Evolutionary conservation across 2,113 vertebrate genomes (phyloP).

Genomic region (Stomatorhinus ivindoensis): DNA sequence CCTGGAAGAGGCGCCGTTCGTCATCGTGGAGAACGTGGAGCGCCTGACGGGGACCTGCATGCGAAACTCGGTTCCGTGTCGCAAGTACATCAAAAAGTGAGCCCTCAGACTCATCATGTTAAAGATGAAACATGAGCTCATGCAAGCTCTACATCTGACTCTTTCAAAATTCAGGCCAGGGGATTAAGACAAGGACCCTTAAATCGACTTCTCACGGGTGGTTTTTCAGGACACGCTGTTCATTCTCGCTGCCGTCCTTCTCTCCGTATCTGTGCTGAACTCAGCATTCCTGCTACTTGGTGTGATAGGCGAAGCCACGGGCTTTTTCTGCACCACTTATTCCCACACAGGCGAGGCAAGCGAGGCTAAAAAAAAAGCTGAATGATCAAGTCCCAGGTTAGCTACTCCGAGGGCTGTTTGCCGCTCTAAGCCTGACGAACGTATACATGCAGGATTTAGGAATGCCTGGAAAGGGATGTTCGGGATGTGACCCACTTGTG

Average conservation of each 20-base stretch:
- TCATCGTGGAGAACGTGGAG: constrained; percentile 94
- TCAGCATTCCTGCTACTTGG: constrained; percentile 40
- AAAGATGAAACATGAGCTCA: background rate
- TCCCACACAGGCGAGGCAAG: background rate
- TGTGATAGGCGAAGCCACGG: background rate
- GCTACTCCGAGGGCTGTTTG: background rate
- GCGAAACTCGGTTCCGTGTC: constrained; percentile 90
- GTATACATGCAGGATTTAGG: background rate
- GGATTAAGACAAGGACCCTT: background rate
- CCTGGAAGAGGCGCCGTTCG: constrained; percentile 94
- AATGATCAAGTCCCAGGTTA: background rate
- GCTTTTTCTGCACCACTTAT: background rate
- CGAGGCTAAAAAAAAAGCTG: too few species aligned
- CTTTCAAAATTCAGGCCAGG: background rate
- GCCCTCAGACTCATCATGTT: constrained; percentile 29
- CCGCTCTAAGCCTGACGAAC: background rate
- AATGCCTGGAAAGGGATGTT: background rate
- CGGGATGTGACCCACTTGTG: background rate
- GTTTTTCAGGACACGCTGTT: background rate
- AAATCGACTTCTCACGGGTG: background rate
- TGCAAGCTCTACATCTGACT: background rate
- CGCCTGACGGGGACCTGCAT: constrained; percentile 90
- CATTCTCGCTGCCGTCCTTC: constrained; percentile 19
- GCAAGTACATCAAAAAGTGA: constrained; percentile 92
- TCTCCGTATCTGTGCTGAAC: constrained; percentile 43